Evolutionary conservation across 2,888 invertebrate species (phyloP), one percentile per base, ranked within the genome.

Genomic region (Eledona agricola): DNA sequence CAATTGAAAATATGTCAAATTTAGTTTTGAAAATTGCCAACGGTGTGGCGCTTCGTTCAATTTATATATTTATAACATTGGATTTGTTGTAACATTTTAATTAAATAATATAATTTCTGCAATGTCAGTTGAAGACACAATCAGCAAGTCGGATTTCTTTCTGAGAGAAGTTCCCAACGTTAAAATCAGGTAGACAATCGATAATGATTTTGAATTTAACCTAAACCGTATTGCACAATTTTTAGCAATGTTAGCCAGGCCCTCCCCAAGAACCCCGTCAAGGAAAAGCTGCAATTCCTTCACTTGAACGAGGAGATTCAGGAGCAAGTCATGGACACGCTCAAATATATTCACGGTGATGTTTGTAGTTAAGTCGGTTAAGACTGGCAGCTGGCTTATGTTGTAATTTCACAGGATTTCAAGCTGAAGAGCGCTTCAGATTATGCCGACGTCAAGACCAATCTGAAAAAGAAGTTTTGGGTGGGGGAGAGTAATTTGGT

Each of bases 281-380:
- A 87, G 73, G 87, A 89, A 55, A 89, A 90, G 76, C 78, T 91
- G 76, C 89, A 90, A 67, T 86, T 86, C 3, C 75, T 91, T 29
- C 80, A 84, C 3, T 75, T 91, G 11, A 82, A 80, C 34, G 81
- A 87, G 15, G 84, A 86, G 62, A 84, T 87, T 1, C 88, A 90
- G 69, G 85, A 86, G 68, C 79, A 85, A 64, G 82, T 90, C 22
- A 81, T 89, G 76, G 88, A 90, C 57, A 89, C 90, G 1, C 73
- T 91, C 37, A 83, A 84, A 56, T 82, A 82, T 60, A 85, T 91
- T 57, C 87, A 89, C 76, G 90, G 91, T n/a, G 79, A 85, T 52
- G 87, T 78, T 84, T 82, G 80, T 80, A 29, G 19, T 16, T 17
- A 28, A 38, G 16, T 13, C 29, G 19, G 10, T 12, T 11, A 10